Base-by-base conservation (phyloP, 2,888 invertebrate genomes). In the Sussaba pulchella region DNA sequence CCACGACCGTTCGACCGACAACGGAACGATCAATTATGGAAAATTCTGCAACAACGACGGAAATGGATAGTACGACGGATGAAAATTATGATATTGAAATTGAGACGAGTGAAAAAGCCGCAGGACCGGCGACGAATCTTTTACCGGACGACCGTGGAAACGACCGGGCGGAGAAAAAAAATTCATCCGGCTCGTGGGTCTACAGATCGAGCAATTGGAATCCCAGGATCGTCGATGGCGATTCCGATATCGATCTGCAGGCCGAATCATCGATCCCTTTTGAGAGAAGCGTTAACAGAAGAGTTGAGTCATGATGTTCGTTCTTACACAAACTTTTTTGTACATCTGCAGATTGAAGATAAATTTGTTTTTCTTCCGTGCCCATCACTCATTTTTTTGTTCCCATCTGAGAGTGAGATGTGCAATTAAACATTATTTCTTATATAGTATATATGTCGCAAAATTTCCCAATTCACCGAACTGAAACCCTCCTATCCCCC, bases 251-350 rank as follows among this genome's bases (percentile, higher is more conserved):
- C 8, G 75, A 80, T 71, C 50, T 69, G 9, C 41, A 64, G 45
- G 9, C 57, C 19, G 50, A 70, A 41, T 45, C 72, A 0, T 76
- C 80, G 17, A 69, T 67, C 9, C 21, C 17, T n/a, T 5, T 31
- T 26, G 26, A 43, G 19, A 19, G 21, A 1, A 36, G 71, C 19
- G 26, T 19, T 9, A 41, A 50, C 9, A 31, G 1, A 12, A 39
- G 41, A 64, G 77, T 81, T 77, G 57, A 52, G 50, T 39, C 9
- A 47, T 36, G 14, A 71, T 72, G 1, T 50, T 21, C 12, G n/a
- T 43, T 47, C 10, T 26, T 45, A 66, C 9, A 36, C 39, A 36
- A 6, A 36, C 39, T 4, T 36, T 6, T 6, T 4, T 36, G 5
- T 6, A 36, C 9, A 36, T 36, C 4, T 9, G 39, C 9, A 36